Base-by-base conservation (phyloP, 2,797 vertebrate species). In the Gallirallus australis region DNA sequence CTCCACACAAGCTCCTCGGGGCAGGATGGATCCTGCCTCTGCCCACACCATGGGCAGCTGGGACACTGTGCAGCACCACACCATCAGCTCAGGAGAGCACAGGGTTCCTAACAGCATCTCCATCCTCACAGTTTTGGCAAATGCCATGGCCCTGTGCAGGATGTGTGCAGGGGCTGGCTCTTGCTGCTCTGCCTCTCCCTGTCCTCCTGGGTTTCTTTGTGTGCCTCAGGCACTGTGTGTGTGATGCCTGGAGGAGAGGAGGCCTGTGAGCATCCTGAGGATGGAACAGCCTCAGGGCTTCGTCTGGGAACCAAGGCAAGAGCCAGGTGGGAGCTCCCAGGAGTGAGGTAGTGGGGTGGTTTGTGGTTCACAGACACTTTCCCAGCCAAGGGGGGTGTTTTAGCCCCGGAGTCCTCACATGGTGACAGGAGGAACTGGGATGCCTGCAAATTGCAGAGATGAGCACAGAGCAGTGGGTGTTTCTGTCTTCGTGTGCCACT, bases 241-340 rank as follows among this genome's bases (percentile, higher is more conserved):
- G 11, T 12, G 3, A 18, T 72, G 50, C 35, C 60, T 88, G 6
- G 6, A 82, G 53, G 30, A 59, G 42, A 82, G 15, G 30, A 82
- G n/a, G 11, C 5, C 2, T 0, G 0, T 50, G 69, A 75, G 30
- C 31, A 78, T 33, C 85, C 65, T n/a, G 35, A 35, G 31, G n/a
- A 56, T 4, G 3, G 52, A 12, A 59, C 61, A 56, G 53, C 16
- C 63, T n/a, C 35, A 23, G 50, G 14, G 21, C 78, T 57, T 59
- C 2, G 0, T 21, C 37, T 48, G 30, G 23, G 47, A 9, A 35
- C 20, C 1, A 0, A 87, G 45, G 39, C 30, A 65, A 9, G 68
- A 53, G 35, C 15, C 54, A 28, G 66, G 47, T 2, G 0, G 60
- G 57, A 63, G 48, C 20, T 86, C 27, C 60, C 4, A 6, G 42